Evolutionary conservation across 2,888 invertebrate genomes (phyloP).

Genomic region (Callyntrura sp.): DNA sequence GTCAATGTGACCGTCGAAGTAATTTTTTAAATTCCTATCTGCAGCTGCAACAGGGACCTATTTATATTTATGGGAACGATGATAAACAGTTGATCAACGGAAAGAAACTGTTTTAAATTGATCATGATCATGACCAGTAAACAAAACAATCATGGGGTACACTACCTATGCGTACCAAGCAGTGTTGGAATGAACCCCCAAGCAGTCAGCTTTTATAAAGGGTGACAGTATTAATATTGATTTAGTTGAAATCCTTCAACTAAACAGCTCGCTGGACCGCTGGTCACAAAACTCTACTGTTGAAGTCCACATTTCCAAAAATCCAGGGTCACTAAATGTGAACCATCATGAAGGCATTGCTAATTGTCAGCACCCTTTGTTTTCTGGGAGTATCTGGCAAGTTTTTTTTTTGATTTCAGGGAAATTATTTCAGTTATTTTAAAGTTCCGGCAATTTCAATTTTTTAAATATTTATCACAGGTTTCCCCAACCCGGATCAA

Average conservation of each 20-base stretch:
- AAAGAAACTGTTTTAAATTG: no score
- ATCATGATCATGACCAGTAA: no score
- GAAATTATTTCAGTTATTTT: not conserved
- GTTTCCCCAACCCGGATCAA: constrained; percentile 47
- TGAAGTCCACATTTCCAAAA: not conserved
- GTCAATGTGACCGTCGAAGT: no score
- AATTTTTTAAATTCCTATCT: no score
- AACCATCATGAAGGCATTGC: constrained; percentile 37
- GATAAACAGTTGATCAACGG: no score
- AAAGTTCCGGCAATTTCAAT: not conserved
- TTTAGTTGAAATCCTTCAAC: not conserved
- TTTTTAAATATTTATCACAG: not conserved
- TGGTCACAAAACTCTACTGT: not conserved
- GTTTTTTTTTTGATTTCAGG: not conserved
- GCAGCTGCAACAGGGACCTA: no score
- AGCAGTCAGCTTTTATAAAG: no score
- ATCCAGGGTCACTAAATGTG: not conserved
- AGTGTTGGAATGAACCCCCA: no score
- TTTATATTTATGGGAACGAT: no score
- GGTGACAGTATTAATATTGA: no score
- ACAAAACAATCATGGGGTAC: no score
- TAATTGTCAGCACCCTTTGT: not conserved
- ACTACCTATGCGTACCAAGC: no score
- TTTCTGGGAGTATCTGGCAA: constrained; percentile 45
- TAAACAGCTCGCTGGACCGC: not conserved